Conservation (phyloP, 1,140 invertebrate species). For the Drosophila kikkawai region DNA sequence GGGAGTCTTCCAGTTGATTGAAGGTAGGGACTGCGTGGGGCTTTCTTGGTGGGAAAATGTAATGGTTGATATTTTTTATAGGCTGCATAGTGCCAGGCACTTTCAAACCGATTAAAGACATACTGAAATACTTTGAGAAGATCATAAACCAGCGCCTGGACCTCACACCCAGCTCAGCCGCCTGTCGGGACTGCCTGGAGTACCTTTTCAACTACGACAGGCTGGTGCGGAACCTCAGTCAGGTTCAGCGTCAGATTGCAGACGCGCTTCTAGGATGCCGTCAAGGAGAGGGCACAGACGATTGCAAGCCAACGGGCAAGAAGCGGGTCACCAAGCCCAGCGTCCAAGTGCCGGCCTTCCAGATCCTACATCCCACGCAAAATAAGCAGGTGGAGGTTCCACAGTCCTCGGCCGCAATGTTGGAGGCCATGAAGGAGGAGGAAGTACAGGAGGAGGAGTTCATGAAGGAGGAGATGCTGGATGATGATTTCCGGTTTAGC, state of each 20-base stretch:
- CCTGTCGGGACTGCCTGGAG: conserved; percentile 65
- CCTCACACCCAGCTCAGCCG: conserved; percentile 50
- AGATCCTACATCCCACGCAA: conserved; percentile 15
- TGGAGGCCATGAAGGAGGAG: conserved; percentile 14
- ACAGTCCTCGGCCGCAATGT: background rate
- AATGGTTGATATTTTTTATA: conserved; percentile 22
- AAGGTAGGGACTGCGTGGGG: conserved; percentile 32
- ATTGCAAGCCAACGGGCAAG: conserved; percentile 19
- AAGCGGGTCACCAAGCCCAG: conserved; percentile 31
- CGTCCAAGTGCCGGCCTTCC: conserved; percentile 31
- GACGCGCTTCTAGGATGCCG: conserved; percentile 58
- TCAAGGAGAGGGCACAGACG: conserved; percentile 28
- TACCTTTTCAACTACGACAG: conserved; percentile 70
- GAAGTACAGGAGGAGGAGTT: conserved; percentile 20
- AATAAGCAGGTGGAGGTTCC: background rate
- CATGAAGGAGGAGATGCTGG: conserved; percentile 38
- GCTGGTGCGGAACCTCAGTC: conserved; percentile 64
- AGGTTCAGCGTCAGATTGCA: conserved; percentile 69
- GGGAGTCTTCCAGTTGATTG: conserved; percentile 69
- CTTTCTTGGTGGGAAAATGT: background rate
- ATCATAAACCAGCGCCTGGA: conserved; percentile 69
- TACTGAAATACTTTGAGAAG: conserved; percentile 69
- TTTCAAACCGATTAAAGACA: conserved; percentile 73
- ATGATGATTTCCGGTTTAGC: conserved; percentile 45
- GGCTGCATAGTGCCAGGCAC: conserved; percentile 71